Conservation (phyloP, 2,888 invertebrate genomes). For the Philhelius pedissequus region DNA sequence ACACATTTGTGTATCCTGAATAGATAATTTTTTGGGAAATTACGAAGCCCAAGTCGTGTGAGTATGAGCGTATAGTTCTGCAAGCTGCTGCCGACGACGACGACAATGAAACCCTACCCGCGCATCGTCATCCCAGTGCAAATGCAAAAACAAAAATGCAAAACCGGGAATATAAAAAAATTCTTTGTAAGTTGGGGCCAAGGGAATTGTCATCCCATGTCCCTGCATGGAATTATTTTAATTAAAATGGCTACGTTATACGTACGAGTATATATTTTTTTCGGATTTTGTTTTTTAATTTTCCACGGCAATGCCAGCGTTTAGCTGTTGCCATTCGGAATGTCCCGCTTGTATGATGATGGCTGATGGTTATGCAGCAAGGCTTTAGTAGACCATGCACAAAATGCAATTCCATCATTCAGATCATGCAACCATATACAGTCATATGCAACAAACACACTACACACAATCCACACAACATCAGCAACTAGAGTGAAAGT, state of each 20-base stretch:
- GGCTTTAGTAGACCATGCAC: conserved; percentile 42
- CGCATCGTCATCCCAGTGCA: background rate
- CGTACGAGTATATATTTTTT: background rate
- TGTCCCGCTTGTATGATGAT: conserved; percentile 16
- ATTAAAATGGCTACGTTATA: conserved; percentile 48
- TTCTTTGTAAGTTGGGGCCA: conserved; percentile 18
- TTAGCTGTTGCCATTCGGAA: background rate
- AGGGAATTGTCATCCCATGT: conserved; percentile 49
- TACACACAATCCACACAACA: background rate
- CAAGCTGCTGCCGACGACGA: conserved; percentile 34
- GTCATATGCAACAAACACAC: conserved; percentile 4
- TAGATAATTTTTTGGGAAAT: conserved; percentile 63
- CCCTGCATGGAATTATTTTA: conserved; percentile 64
- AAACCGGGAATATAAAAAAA: background rate
- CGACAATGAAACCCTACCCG: background rate
- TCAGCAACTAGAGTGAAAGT: conserved; percentile 40
- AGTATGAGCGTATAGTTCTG: conserved; percentile 49
- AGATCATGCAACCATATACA: background rate
- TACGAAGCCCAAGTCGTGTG: conserved; percentile 45
- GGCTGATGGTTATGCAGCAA: conserved; percentile 31
- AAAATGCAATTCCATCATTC: conserved; percentile 11
- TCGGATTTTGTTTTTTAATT: conserved; percentile 23
- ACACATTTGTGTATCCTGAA: conserved; percentile 55
- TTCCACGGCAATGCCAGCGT: conserved; percentile 11
- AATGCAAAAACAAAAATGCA: too few species aligned